These are phyloP conservation scores for Helicoverpa zea DNA, from an alignment of 1,140 invertebrate genomes.

Conservation along the genomic window DNA sequence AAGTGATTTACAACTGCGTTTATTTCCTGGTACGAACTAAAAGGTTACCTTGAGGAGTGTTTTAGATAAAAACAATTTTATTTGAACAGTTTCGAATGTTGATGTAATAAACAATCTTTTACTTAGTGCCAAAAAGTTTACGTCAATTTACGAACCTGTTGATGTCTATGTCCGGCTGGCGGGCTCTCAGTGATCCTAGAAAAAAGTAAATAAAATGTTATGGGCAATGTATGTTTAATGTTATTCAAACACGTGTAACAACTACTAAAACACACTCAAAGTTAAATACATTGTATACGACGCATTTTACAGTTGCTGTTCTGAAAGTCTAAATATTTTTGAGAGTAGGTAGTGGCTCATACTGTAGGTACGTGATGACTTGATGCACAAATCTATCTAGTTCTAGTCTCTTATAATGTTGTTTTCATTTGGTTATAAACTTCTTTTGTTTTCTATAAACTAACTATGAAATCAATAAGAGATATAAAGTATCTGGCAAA, in stretches of 20 bases:
- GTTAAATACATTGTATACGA: not conserved
- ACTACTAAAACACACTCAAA: not conserved
- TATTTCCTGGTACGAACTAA: not conserved
- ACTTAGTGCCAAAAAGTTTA: constrained; percentile 32
- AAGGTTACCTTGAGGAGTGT: not conserved
- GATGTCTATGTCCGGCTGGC: constrained; percentile 65
- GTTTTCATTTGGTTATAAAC: no score
- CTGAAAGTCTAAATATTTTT: not conserved
- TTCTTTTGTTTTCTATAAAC: no score
- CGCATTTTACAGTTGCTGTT: no score
- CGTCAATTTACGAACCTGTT: constrained; percentile 75
- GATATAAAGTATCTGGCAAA: constrained; percentile 24
- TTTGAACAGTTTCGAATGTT: not conserved
- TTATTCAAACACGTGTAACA: not conserved
- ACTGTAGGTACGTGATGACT: not conserved
- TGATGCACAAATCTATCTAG: no score
- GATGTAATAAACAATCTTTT: no score
- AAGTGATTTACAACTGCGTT: not conserved
- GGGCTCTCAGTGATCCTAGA: constrained; percentile 66
- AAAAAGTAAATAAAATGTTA: constrained; percentile 50
- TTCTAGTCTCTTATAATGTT: no score
- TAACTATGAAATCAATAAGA: not conserved
- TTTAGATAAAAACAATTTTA: not conserved
- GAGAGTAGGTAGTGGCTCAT: not conserved
- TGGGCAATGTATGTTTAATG: not conserved